Conservation (phyloP, 2,888 invertebrate genomes). For the Apodemia zela region DNA sequence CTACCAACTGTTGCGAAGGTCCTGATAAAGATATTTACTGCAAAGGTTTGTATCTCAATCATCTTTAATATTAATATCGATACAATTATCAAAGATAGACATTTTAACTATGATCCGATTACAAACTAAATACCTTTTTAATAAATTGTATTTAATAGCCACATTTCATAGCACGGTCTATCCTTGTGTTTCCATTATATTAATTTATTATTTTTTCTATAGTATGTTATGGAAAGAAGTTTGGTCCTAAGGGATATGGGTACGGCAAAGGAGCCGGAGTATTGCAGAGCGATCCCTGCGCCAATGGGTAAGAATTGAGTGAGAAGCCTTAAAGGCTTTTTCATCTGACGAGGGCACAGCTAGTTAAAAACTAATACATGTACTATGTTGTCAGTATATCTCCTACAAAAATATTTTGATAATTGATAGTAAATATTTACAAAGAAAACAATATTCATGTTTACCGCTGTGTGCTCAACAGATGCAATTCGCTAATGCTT, state of each 20-base stretch:
- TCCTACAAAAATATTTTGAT: background rate
- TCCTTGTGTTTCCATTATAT: constrained; percentile 25
- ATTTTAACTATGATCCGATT: background rate
- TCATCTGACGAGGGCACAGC: constrained; percentile 68
- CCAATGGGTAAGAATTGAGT: constrained; percentile 85
- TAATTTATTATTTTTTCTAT: constrained; percentile 58
- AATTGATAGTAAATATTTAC: background rate
- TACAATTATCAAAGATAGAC: background rate
- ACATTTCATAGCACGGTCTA: constrained; percentile 28
- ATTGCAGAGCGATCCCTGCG: constrained; percentile 92
- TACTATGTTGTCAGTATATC: background rate
- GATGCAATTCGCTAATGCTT: constrained; percentile 59
- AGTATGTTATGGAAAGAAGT: constrained; percentile 98
- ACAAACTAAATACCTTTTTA: constrained; percentile 11
- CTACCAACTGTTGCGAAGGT: constrained; percentile 94
- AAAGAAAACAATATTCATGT: background rate
- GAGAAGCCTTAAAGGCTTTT: constrained; percentile 41
- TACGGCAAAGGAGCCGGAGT: constrained; percentile 98
- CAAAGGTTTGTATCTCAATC: constrained; percentile 86
- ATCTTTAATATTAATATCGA: background rate
- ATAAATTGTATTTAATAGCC: constrained; percentile 22
- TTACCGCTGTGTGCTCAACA: constrained; percentile 56
- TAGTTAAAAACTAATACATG: constrained; percentile 30
- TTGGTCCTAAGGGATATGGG: constrained; percentile 98
- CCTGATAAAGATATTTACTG: constrained; percentile 98